phyloP scores from a whole-genome alignment of 1,140 invertebrate species.

The Orussus abietinus region DNA sequence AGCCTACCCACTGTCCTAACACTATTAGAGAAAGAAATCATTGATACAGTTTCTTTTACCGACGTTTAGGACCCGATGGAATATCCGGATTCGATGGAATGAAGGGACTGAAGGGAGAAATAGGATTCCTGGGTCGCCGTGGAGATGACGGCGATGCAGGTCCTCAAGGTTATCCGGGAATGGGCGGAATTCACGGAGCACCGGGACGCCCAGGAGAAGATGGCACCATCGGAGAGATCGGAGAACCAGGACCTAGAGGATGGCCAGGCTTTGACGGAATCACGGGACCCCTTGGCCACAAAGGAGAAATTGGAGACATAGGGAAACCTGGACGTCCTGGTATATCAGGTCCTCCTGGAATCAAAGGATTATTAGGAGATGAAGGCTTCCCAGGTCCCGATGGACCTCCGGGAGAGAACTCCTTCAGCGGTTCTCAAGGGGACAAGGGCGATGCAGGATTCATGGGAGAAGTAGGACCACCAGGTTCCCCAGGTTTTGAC shows the following conservation, averaged over 20 bases:
- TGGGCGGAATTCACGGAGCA: conserved; percentile 47
- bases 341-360: conserved; percentile 41
- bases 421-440: conserved; percentile 66
- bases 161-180: conserved; percentile 53
- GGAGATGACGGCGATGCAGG: conserved; percentile 58
- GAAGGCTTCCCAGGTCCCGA: conserved; percentile 41
- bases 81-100: conserved; percentile 43
- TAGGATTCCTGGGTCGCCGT: conserved; percentile 56
- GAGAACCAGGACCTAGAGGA: conserved; percentile 50
- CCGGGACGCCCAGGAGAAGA: conserved; percentile 55
- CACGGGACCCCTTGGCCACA: conserved; percentile 50
- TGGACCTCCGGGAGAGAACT: conserved; percentile 50
- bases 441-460: conserved; percentile 58
- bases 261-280: conserved; percentile 48
- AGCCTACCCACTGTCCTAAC: no score
- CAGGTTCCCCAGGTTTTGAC: conserved; percentile 51
- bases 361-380: conserved; percentile 47
- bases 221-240: conserved; percentile 49
- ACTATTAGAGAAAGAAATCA: no score
- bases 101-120: conserved; percentile 52
- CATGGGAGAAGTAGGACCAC: conserved; percentile 45
- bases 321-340: conserved; percentile 57
- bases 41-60: conserved; percentile 9
- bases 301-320: conserved; percentile 57
- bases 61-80: conserved; percentile 36